A percentile compares a stretch with the other conserved stretches of the same genome.
Conservation (phyloP, 2,113 vertebrate genomes). For the Zootoca vivipara region DNA sequence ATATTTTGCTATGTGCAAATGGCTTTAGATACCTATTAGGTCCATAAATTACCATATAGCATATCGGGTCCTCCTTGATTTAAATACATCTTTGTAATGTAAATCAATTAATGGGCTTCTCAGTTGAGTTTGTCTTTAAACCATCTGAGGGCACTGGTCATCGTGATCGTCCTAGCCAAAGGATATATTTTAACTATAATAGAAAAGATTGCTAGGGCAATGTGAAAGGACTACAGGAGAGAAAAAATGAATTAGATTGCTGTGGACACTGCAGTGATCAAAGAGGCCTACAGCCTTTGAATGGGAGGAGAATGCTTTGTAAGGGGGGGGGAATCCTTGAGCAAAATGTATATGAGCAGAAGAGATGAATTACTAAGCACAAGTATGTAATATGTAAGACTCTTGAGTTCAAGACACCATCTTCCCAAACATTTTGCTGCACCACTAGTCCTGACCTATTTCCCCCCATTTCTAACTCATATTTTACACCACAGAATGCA, state of each 20-base stretch:
- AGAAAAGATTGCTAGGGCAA: neutral
- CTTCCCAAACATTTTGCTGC: neutral
- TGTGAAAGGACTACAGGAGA: neutral
- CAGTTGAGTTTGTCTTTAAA: neutral
- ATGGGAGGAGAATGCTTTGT: neutral
- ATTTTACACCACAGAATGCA: neutral
- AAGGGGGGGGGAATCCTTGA: neutral
- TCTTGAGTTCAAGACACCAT: neutral
- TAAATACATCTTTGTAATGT: neutral
- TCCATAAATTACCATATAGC: too few species aligned
- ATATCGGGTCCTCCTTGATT: neutral
- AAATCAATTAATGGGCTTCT: neutral
- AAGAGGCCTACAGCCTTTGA: neutral
- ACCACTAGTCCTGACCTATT: neutral
- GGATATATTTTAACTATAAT: neutral
- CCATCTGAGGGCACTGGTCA: neutral
- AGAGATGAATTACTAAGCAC: neutral
- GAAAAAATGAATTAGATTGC: neutral
- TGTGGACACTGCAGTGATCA: neutral
- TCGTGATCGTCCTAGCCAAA: neutral
- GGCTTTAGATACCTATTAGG: too few species aligned
- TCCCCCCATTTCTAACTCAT: neutral
- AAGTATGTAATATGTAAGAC: neutral
- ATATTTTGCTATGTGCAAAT: too few species aligned
- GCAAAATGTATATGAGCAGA: neutral